Conservation (phyloP, 2,888 invertebrate genomes). For the Panopea generosa region DNA sequence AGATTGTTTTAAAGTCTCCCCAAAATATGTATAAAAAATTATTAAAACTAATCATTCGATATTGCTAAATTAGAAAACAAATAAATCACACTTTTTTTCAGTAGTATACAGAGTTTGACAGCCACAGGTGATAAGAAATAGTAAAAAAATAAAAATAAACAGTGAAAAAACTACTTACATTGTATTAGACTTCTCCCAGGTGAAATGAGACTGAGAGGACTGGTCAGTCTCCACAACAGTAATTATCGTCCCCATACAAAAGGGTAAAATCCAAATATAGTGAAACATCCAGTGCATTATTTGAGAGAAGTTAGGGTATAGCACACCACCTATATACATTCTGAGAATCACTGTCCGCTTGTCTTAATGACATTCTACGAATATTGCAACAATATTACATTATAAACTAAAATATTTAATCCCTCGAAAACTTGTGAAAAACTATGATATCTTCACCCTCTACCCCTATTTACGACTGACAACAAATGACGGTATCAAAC, state of each 20-base stretch:
- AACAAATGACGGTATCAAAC: too few relatives aligned
- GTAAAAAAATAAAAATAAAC: too few relatives aligned
- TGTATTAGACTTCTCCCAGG: slow-evolving; percentile 47
- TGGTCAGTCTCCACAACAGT: slow-evolving; percentile 48
- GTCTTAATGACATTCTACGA: not conserved
- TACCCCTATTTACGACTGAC: too few relatives aligned
- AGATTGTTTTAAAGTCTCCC: too few relatives aligned
- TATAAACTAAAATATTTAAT: not conserved
- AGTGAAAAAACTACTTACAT: too few relatives aligned
- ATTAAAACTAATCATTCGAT: too few relatives aligned
- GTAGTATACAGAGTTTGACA: too few relatives aligned
- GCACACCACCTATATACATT: slow-evolving; percentile 35
- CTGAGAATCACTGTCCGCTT: slow-evolving; percentile 12
- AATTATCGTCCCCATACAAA: slow-evolving; percentile 56
- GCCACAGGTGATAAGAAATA: too few relatives aligned
- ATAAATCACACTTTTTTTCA: too few relatives aligned
- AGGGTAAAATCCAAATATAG: slow-evolving; percentile 55
- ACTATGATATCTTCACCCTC: too few relatives aligned
- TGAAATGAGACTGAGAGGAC: slow-evolving; percentile 14
- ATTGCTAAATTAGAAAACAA: too few relatives aligned
- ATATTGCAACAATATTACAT: slow-evolving; percentile 7
- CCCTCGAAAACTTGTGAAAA: not conserved
- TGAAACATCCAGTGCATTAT: slow-evolving; percentile 48
- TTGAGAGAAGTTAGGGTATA: slow-evolving; percentile 39
- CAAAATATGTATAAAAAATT: too few relatives aligned